Conservation (phyloP, 1,140 invertebrate genomes). For the Aphaenogaster floridana region DNA sequence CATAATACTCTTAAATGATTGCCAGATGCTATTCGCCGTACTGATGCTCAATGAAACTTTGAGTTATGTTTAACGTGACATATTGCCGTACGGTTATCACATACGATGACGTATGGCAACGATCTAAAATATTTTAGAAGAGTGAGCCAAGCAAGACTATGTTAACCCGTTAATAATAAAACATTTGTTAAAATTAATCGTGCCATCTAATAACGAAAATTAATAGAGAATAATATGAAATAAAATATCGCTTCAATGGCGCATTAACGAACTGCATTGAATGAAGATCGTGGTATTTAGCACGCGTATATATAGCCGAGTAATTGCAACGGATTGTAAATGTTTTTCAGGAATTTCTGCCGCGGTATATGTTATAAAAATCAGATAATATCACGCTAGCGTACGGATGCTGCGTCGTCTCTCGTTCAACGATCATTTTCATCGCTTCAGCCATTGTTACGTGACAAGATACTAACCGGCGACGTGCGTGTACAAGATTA, state of each 20-base stretch:
- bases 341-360: not conserved
- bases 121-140: not conserved
- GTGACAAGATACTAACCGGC: slow-evolving; percentile 22
- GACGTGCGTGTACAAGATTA: slow-evolving; percentile 49
- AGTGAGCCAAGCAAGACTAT: not conserved
- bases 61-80: slow-evolving; percentile 4
- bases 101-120: not conserved
- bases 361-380: slow-evolving; percentile 2
- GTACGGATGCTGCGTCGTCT: not conserved
- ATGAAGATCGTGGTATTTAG: slow-evolving; percentile 8
- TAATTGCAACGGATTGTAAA: not conserved
- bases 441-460: slow-evolving; percentile 37
- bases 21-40: slow-evolving; percentile 61
- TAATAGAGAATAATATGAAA: slow-evolving; percentile 31
- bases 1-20: slow-evolving; percentile 69
- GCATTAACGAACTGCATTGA: not conserved
- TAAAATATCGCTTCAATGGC: not conserved
- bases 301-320: not conserved
- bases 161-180: not conserved
- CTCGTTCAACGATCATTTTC: slow-evolving; percentile 18
- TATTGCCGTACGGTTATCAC: not conserved
- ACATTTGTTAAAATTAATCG: not conserved
- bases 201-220: not conserved
- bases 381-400: not conserved
- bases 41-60: slow-evolving; percentile 62